Base-by-base conservation (phyloP, 2,888 invertebrate genomes). In the Corythucha ciliata region DNA sequence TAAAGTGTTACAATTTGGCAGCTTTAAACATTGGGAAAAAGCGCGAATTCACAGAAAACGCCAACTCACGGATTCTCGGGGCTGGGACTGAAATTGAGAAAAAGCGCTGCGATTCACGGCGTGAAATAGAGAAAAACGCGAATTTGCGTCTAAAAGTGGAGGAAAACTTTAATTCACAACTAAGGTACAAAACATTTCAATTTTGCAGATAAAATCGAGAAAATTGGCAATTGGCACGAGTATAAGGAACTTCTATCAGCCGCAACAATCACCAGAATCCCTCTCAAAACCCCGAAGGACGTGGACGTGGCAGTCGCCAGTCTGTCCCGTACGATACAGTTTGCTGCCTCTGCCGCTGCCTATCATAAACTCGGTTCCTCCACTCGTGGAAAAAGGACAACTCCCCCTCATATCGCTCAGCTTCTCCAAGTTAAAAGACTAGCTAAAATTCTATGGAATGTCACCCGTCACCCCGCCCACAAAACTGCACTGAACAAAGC, bases 181-280 rank as follows among this genome's bases (percentile, higher is more conserved):
- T n/a, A n/a, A n/a, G n/a, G n/a, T n/a, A n/a, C n/a, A n/a, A n/a
- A n/a, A n/a, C n/a, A n/a, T n/a, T n/a, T n/a, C n/a, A n/a, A n/a
- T n/a, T n/a, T n/a, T n/a, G n/a, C n/a, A n/a, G n/a, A n/a, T n/a
- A n/a, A n/a, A n/a, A n/a, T n/a, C n/a, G n/a, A n/a, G n/a, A n/a
- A n/a, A n/a, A n/a, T n/a, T n/a, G n/a, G n/a, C n/a, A n/a, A 48
- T 25, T 48, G 48, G 40, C 22, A 48, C 7, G 21, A 21, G 37
- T 48, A 48, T 29, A 37, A 39, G 22, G 20, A 37, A 8, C n/a
- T 26, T 27, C 39, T 48, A 6, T 18, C 18, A 40, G 20, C 18
- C 20, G 14, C 27, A 16, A 48, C 29, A 2, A 22, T 39, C 20
- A 48, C 24, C 3, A 34, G 20, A 37, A 18, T 47, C 4, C 25